Evolutionary conservation across 2,888 invertebrate genomes (phyloP), one percentile per base, ranked within the genome.

Genomic region (Brachyptera risi): DNA sequence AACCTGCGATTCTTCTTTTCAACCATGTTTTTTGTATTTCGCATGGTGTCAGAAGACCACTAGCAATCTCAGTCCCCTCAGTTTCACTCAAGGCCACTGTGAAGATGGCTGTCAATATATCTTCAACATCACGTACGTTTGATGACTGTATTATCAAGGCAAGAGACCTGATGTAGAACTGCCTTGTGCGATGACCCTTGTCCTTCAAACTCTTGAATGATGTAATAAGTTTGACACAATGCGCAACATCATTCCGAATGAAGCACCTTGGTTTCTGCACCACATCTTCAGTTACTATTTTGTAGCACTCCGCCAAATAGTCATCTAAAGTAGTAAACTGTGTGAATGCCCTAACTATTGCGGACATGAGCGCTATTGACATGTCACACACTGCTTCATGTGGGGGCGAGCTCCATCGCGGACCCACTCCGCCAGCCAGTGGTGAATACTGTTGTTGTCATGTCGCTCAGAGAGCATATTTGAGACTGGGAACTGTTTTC

Each of bases 401-500:
- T 35, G 66, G 61, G 62, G 37, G 49, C 15, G 31, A 27, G 65
- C 64, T 40, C 65, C 64, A 57, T 61, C 59, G 42, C 63, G 44
- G 50, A 44, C 58, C 66, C 66, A 65, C 37, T 57, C 47, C 9
- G 42, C 38, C 21, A 66, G 59, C 61, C 66, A 66, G 44, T 59
- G 24, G 3, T 3, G 15, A 11, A 51, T 51, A 23, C 62, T 65
- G 56, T 63, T 63, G 1, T 61, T 49, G 42, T 65, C 65, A 35
- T 64, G 65, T 17, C 58, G 54, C 51, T 66, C 65, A n/a, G 63
- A 63, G 26, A 66, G 44, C 66, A 66, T 65, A 58, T 62, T 62
- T 31, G 58, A 54, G n/a, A 66, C 64, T 23, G 65, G 63, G 58
- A 62, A 63, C 61, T 62, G 65, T 51, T 54, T 61, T 35, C 51